Conservation (phyloP, 2,797 vertebrate genomes). For the Cyclura pinguis region DNA sequence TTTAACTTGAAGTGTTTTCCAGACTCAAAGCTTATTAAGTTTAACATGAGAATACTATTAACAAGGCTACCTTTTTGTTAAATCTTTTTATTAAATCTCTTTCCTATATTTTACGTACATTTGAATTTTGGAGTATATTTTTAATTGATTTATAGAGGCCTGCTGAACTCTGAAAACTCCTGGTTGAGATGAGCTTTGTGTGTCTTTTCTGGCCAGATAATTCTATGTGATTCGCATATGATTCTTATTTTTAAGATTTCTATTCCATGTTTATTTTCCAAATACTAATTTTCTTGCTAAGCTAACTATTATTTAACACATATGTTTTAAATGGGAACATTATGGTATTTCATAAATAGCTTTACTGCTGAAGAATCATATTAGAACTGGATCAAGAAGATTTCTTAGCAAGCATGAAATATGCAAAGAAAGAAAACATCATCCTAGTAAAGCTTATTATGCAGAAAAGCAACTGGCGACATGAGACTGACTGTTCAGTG, state of each 20-base stretch:
- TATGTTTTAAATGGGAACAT: slow-evolving; percentile 13
- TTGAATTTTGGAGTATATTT: not conserved
- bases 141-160: not conserved
- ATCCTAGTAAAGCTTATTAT: not conserved
- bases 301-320: slow-evolving; percentile 27
- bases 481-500: slow-evolving; percentile 16
- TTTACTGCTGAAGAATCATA: slow-evolving; percentile 10
- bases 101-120: not conserved
- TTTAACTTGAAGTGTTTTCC: not conserved
- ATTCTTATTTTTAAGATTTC: not conserved
- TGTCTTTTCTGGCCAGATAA: not conserved
- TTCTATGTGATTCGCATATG: not conserved
- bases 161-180: not conserved
- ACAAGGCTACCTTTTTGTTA: not conserved
- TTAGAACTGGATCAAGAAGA: slow-evolving; percentile 23
- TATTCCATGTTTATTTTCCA: slow-evolving; percentile 26
- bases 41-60: not conserved
- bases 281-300: not conserved
- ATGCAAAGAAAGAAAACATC: slow-evolving; percentile 19
- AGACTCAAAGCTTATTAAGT: not conserved
- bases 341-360: slow-evolving; percentile 3
- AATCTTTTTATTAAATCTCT: too few species aligned
- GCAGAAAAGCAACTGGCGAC: slow-evolving; percentile 15
- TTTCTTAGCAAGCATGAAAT: slow-evolving; percentile 25
- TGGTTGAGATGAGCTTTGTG: not conserved